Base-by-base conservation (phyloP, 2,888 invertebrate species). In the Drosophila vallismaia region DNA sequence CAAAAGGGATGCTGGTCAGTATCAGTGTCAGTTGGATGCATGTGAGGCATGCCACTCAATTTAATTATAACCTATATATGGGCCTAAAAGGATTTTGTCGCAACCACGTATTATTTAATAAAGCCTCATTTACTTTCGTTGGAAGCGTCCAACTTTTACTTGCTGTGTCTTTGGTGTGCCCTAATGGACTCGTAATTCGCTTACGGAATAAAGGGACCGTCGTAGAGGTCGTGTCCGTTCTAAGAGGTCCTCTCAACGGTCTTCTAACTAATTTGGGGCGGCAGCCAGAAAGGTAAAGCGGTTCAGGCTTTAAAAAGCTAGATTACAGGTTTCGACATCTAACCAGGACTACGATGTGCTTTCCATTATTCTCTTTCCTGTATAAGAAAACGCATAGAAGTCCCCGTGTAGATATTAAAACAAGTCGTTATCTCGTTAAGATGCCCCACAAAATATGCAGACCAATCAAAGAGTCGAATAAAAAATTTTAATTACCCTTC, bases 401-500 rank as follows among this genome's bases (percentile, higher is more conserved):
- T 19, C 19, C 2, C 19, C 19, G 19, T 19, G 19, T 19, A 19
- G 1, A 19, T 19, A n/a, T n/a, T 36, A 36, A 36, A 36, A 36
- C n/a, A 36, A 36, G 36, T n/a, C n/a, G 6, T 36, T 36, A 36
- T 36, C 36, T 36, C 36, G 36, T 12, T 36, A 36, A n/a, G 12
- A 33, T 5, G 10, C 33, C 10, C 33, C 33, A 10, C 36, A 36
- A n/a, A 36, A n/a, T 36, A 42, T 42, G 14, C 14, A 42, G n/a
- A 42, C 14, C 72, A 85, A 82, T 82, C 82, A 68, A 87, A 79
- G 68, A 82, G 66, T 51, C 63, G 63, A 74, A 85, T 81, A 53
- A 82, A 82, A 14, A 78, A 67, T 79, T 82, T 87, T 82, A 82
- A 82, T 82, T 82, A 88, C 82, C 82, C 72, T 71, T 82, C 56